Evolutionary conservation across 2,888 invertebrate species (phyloP).

Genomic region (Gastrophysa polygoni): DNA sequence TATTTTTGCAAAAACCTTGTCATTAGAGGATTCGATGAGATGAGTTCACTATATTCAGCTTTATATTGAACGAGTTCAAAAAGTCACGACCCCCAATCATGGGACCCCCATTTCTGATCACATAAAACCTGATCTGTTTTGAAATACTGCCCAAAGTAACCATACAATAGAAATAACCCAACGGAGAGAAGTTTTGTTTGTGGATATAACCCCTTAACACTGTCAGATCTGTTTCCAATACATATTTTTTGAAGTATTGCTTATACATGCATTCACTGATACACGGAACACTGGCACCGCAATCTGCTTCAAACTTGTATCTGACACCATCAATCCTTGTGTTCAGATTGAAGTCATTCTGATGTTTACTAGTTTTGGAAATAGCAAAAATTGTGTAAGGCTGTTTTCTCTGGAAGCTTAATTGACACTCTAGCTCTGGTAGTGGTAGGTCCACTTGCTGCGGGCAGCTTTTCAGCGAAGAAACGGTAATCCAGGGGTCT

Average conservation of each 20-base stretch:
- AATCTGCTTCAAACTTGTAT: no score
- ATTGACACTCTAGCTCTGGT: no score
- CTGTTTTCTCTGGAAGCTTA: no score
- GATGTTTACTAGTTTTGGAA: neutral
- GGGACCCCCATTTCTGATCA: constrained; percentile 5
- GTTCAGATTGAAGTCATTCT: no score
- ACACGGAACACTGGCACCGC: no score
- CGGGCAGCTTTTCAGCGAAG: no score
- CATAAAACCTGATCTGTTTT: constrained; percentile 4
- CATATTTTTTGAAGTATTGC: neutral
- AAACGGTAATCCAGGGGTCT: no score
- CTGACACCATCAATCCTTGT: no score
- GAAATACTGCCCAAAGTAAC: neutral
- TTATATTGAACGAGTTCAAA: constrained; percentile 7
- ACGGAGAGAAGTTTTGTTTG: neutral
- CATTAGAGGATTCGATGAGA: neutral
- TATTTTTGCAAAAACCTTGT: neutral
- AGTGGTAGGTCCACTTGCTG: no score
- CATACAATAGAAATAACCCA: constrained; percentile 4
- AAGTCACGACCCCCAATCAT: constrained; percentile 11
- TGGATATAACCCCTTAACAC: constrained; percentile 9
- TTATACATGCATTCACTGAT: no score
- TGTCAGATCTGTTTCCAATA: neutral
- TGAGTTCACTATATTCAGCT: neutral
- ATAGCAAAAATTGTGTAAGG: neutral